Evolutionary conservation across 2,888 invertebrate genomes (phyloP), one percentile per base, ranked within the genome.

Genomic region (Lathronympha strigana): DNA sequence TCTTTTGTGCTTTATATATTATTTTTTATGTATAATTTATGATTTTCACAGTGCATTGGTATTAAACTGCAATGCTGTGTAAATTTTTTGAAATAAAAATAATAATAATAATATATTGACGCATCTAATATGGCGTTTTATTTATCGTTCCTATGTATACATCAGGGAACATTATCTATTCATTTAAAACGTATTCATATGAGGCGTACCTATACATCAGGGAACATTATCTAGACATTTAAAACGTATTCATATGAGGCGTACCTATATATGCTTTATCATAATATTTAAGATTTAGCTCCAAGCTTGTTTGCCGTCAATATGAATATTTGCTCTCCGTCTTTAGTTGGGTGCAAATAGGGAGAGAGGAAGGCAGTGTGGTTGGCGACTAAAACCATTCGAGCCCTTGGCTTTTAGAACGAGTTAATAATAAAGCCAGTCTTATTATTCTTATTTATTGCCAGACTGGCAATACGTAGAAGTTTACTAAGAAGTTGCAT

Each of bases 61-160:
- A n/a, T n/a, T n/a, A n/a, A n/a, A n/a, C n/a, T n/a, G n/a, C n/a
- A n/a, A n/a, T n/a, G n/a, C n/a, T n/a, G n/a, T n/a, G n/a, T n/a
- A n/a, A n/a, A n/a, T n/a, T n/a, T n/a, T n/a, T n/a, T n/a, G n/a
- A n/a, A n/a, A n/a, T 28, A 28, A 28, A 6, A 28, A 28, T 28
- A 15, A 4, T 1, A 15, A 38, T 11, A 33, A 11, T 11, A 33
- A 9, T 11, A 33, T 68, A 73, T 69, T 50, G 63, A 58, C 64
- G 68, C 71, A 69, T 71, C 51, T 70, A 62, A 66, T 68, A 57
- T 63, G 49, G 45, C 54, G 71, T 77, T 75, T 78, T 76, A 74
- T 73, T 73, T 72, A 69, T 66, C 31, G 55, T 45, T 63, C 43
- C 49, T 58, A 21, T 8, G 11, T 31, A 9, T 43, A 40, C 31